These are phyloP conservation scores for Netelia inedita DNA, from an alignment of 2,888 invertebrate species.

Conservation along the genomic window DNA sequence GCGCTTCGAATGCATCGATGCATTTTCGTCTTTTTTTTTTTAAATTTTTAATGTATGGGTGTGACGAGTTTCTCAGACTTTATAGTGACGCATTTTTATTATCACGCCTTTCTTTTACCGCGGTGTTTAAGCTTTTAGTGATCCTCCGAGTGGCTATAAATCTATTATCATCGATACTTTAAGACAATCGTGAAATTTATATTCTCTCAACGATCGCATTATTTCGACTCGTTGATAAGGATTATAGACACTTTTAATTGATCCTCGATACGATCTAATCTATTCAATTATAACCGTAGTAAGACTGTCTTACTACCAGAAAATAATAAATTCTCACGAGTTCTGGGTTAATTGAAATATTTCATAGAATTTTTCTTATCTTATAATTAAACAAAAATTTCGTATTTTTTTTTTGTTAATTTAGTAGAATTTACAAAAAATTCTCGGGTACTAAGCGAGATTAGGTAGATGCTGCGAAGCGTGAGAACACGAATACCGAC, in stretches of 20 bases:
- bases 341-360: neutral
- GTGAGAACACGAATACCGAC: conserved; percentile 29
- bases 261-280: neutral
- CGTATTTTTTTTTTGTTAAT: neutral
- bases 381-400: too few species aligned
- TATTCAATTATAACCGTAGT: neutral
- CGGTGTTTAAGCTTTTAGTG: neutral
- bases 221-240: neutral
- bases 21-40: too few species aligned
- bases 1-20: too few species aligned
- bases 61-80: too few species aligned
- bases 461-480: conserved; percentile 16
- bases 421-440: neutral
- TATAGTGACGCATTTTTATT: neutral
- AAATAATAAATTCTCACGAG: neutral
- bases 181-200: neutral
- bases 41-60: too few species aligned
- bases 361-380: conserved; percentile 5
- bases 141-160: neutral
- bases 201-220: neutral
- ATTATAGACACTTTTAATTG: neutral
- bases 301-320: neutral
- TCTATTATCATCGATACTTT: neutral
- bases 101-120: neutral
- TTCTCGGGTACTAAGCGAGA: neutral